These are phyloP conservation scores for Metopolophium dirhodum DNA, from an alignment of 1,140 invertebrate species.

Conservation along the genomic window DNA sequence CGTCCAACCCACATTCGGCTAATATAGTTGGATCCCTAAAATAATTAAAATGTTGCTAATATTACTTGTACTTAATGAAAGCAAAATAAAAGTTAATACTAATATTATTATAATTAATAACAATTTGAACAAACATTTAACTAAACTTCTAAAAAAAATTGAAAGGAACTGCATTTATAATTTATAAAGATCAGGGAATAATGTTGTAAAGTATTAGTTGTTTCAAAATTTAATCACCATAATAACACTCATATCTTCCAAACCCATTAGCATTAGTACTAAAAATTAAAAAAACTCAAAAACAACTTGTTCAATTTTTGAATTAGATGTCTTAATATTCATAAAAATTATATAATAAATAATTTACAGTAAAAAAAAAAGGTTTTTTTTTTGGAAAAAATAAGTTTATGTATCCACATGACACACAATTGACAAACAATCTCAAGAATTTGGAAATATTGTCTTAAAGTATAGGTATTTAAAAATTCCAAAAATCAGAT, in stretches of 20 bases:
- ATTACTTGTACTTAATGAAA: not conserved
- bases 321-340: not conserved
- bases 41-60: slow-evolving; percentile 58
- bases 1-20: slow-evolving; percentile 95
- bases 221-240: not conserved
- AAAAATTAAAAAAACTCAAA: not conserved
- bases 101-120: not conserved
- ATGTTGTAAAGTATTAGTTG: not conserved
- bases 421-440: not conserved
- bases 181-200: not conserved
- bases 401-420: not conserved
- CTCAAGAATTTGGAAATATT: not conserved
- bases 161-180: not conserved
- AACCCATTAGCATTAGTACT: too few relatives aligned
- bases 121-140: not conserved
- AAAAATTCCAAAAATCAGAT: not conserved
- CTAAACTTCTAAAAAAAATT: not conserved
- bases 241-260: not conserved
- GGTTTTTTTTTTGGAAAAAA: not conserved
- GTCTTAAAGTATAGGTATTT: not conserved
- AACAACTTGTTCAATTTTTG: not conserved
- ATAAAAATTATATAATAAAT: not conserved
- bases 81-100: not conserved
- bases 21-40: slow-evolving; percentile 89
- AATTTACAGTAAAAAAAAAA: not conserved